Evolutionary conservation across 2,113 vertebrate genomes (phyloP).

Genomic region (Limanda limanda): DNA sequence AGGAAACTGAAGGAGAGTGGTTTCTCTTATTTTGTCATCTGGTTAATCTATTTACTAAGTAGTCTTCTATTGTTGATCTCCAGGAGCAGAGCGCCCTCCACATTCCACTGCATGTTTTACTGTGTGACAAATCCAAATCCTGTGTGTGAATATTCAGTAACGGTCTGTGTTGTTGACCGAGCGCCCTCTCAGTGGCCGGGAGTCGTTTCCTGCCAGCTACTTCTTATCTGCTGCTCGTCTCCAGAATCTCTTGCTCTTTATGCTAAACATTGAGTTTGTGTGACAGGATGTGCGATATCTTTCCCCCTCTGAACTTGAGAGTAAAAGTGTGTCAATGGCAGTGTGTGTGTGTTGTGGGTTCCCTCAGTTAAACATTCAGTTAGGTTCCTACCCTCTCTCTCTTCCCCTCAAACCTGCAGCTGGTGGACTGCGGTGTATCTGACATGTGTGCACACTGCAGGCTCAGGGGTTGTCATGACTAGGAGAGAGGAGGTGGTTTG

Average conservation of each 20-base stretch:
- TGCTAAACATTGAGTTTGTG: not conserved
- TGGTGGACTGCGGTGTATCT: slow-evolving; percentile 19
- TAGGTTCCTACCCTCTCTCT: not conserved
- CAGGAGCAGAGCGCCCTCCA: too few relatives aligned
- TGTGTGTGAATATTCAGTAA: not conserved
- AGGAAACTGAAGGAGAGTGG: too few relatives aligned
- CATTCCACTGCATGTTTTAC: too few relatives aligned
- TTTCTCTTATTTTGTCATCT: too few relatives aligned
- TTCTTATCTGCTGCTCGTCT: not conserved
- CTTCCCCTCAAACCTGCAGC: slow-evolving; percentile 26
- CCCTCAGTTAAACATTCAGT: not conserved
- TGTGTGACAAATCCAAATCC: too few relatives aligned
- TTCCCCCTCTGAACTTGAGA: too few relatives aligned
- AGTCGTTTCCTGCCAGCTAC: not conserved
- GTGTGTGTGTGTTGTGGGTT: not conserved
- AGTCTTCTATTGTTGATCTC: too few relatives aligned
- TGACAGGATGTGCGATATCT: not conserved
- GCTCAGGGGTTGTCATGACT: slow-evolving; percentile 33
- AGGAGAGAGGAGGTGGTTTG: slow-evolving; percentile 30
- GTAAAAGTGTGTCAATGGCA: not conserved
- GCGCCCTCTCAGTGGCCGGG: not conserved
- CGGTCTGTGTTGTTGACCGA: not conserved
- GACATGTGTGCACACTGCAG: slow-evolving; percentile 59
- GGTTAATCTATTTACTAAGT: too few relatives aligned
- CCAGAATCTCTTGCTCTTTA: not conserved